Percentiles rank a stretch among this genome's conserved stretches.
Conservation (phyloP, 2,888 invertebrate species). For the Sisyra nigra region DNA sequence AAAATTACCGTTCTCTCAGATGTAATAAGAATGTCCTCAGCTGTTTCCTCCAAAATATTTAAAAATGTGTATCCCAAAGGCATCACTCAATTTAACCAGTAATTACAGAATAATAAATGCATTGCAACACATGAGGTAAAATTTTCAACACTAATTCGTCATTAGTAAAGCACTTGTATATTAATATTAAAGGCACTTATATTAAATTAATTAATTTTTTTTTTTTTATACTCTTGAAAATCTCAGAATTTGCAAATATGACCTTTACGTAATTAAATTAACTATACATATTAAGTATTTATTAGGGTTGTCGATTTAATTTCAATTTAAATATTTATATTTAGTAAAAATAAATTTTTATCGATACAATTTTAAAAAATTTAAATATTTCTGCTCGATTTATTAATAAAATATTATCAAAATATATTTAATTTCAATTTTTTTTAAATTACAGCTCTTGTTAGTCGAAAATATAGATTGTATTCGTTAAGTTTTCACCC, state of each 20-base stretch:
- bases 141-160: neutral
- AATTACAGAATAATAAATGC: neutral
- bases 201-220: neutral
- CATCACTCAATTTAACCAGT: constrained; percentile 1
- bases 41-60: constrained; percentile 6
- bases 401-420: neutral
- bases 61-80: constrained; percentile 7
- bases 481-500: too few relatives aligned
- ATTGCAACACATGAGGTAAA: neutral
- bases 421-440: too few relatives aligned
- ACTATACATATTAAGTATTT: too few relatives aligned
- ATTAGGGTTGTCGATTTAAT: too few relatives aligned
- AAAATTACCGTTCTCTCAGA: constrained; percentile 3
- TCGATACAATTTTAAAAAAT: too few relatives aligned
- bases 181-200: neutral
- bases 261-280: too few relatives aligned
- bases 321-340: too few relatives aligned
- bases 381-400: too few relatives aligned
- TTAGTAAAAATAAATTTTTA: too few relatives aligned
- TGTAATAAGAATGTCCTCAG: constrained; percentile 2
- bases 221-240: neutral
- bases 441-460: too few relatives aligned
- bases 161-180: neutral
- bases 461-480: too few relatives aligned
- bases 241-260: too few relatives aligned